A percentile compares a stretch with the other conserved stretches of the same genome.
Conservation (phyloP, 2,888 invertebrate genomes). For the Drosophila barbarae region DNA sequence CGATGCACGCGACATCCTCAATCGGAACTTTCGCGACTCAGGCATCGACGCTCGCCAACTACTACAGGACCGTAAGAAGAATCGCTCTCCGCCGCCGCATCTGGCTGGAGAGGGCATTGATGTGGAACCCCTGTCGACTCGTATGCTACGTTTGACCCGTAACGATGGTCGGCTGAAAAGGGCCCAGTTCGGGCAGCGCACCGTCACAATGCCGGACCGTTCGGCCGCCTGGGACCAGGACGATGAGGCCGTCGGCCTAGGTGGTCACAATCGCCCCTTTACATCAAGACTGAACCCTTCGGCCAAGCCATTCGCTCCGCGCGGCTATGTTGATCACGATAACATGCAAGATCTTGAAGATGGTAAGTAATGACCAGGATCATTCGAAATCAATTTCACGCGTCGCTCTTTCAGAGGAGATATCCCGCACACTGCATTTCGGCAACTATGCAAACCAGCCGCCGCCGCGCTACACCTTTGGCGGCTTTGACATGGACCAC, state of each 20-base stretch:
- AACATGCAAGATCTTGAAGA: slow-evolving; percentile 79
- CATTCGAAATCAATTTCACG: background rate
- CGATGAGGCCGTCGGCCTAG: slow-evolving; percentile 3
- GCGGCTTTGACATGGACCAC: slow-evolving; percentile 14
- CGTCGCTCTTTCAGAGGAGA: slow-evolving; percentile 46
- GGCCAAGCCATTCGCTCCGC: slow-evolving; percentile 67
- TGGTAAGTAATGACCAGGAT: slow-evolving; percentile 57
- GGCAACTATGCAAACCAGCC: slow-evolving; percentile 26
- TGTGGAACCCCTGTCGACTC: slow-evolving; percentile 1
- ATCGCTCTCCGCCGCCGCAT: slow-evolving; percentile 35
- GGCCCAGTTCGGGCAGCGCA: slow-evolving; percentile 44
- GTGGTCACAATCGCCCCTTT: slow-evolving; percentile 12
- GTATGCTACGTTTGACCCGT: background rate
- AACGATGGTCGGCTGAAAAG: slow-evolving; percentile 11
- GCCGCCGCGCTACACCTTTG: slow-evolving; percentile 16
- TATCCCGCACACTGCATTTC: slow-evolving; percentile 52
- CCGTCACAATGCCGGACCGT: slow-evolving; percentile 46
- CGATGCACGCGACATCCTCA: slow-evolving; percentile 90
- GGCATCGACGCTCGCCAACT: slow-evolving; percentile 86
- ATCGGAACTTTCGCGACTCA: slow-evolving; percentile 86
- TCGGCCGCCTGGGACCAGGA: slow-evolving; percentile 21
- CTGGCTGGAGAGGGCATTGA: slow-evolving; percentile 2
- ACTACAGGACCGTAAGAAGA: slow-evolving; percentile 81
- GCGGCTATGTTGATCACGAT: slow-evolving; percentile 78
- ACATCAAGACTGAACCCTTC: slow-evolving; percentile 23